Base-by-base conservation (phyloP, 2,113 vertebrate species). In the Dissostichus mawsoni region DNA sequence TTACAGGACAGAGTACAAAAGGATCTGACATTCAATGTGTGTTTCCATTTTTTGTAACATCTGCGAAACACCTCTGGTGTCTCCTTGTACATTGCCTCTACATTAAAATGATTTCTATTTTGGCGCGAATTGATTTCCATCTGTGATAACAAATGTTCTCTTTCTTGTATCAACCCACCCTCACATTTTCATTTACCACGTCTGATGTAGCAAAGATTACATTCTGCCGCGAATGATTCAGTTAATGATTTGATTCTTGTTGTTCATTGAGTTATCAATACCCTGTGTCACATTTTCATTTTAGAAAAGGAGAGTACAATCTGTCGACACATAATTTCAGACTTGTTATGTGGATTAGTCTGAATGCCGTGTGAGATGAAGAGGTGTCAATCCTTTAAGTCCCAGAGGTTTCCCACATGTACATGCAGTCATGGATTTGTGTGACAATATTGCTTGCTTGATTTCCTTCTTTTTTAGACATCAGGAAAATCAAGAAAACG, bases 181-280 rank as follows among this genome's bases (percentile, higher is more conserved):
- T 86, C 85, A 78, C 74, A 16, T 87, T 91, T 88, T 90, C 83
- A 91, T 90, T 92, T 87, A 81, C 85, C 56, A 78, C 44, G 13
- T 83, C 90, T 86, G 87, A 93, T 92, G 81, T 25, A 73, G 87
- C 86, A 90, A 74, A 88, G 90, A 94, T 91, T 90, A 89, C 81
- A 92, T 86, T 89, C 74, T 77, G 77, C 85, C 78, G 82, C 82
- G 87, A 93, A 92, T 69, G 73, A 76, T 89, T 77, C 25, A 78
- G 85, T 88, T 90, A 82, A 87, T 91, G 86, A 85, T 91, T 92
- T 89, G 82, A 88, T 90, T 92, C 80, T 85, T 75, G 85, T 75
- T 87, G 78, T 69, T 84, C 79, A 88, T 81, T 90, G 84, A 86
- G 74, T 84, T 69, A 82, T 90, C 87, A 90, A 83, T 81, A 68